phyloP scores from a whole-genome alignment of 1,140 invertebrate species.

The Drosophila guanche region DNA sequence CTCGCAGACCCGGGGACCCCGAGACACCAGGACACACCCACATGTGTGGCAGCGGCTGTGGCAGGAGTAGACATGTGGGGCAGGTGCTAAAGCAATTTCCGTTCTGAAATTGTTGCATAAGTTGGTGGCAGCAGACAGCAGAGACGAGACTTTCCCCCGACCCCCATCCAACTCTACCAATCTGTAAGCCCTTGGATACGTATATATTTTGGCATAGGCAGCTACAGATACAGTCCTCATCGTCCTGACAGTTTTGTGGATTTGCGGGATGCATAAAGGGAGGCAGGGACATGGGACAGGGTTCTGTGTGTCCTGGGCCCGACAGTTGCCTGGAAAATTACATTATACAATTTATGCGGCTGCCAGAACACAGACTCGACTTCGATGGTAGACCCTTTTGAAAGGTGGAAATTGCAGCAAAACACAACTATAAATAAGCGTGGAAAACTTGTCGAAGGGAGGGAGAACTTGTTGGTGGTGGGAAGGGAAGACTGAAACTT shows the following conservation, averaged over 20 bases:
- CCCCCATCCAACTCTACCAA: neutral
- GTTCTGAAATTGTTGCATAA: conserved; percentile 81
- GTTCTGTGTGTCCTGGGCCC: conserved; percentile 11
- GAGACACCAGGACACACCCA: conserved; percentile 30
- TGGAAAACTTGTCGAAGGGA: conserved; percentile 14
- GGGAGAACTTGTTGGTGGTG: neutral
- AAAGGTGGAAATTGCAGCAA: conserved; percentile 37
- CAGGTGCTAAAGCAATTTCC: conserved; percentile 82
- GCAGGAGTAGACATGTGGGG: conserved; percentile 27
- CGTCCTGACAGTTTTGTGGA: conserved; percentile 74
- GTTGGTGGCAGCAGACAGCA: conserved; percentile 55
- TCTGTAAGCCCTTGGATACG: conserved; percentile 6
- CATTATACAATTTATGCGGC: conserved; percentile 81
- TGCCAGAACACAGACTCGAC: conserved; percentile 44
- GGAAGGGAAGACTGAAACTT: conserved; percentile 13
- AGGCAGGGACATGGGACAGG: neutral
- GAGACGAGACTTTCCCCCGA: conserved; percentile 15
- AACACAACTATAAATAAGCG: conserved; percentile 50
- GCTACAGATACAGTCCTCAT: conserved; percentile 52
- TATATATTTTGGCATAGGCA: conserved; percentile 66
- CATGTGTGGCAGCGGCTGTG: conserved; percentile 11
- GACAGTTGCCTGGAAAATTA: conserved; percentile 70
- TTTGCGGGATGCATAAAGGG: conserved; percentile 41
- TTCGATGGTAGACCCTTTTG: neutral
- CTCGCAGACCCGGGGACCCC: conserved; percentile 16